Evolutionary conservation across 2,888 invertebrate genomes (phyloP).

Genomic region (Hirtodrosophila alboralis): DNA sequence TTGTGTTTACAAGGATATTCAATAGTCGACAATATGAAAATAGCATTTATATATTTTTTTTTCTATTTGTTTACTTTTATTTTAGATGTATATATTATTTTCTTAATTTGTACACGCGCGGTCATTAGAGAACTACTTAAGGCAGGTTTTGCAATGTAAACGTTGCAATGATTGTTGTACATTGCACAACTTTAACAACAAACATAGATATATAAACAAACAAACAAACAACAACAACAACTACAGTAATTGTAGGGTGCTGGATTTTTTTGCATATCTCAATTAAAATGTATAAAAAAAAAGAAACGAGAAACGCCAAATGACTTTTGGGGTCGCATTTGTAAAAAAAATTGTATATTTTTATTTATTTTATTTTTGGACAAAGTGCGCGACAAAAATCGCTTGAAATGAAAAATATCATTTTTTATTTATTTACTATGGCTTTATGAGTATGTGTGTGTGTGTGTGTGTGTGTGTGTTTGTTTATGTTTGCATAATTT

Average conservation of each 20-base stretch:
- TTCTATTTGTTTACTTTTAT: constrained; percentile 15
- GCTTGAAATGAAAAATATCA: constrained; percentile 4
- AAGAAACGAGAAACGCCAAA: constrained; percentile 3
- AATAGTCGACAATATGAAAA: no score
- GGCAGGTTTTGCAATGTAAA: constrained; percentile 26
- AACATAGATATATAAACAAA: neutral
- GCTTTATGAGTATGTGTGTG: neutral
- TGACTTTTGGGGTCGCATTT: constrained; percentile 6
- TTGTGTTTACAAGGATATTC: no score
- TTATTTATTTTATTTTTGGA: constrained; percentile 8
- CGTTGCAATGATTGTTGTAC: constrained; percentile 17
- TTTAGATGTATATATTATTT: no score
- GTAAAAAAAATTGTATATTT: neutral
- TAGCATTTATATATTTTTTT: no score
- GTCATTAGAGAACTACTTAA: constrained; percentile 34
- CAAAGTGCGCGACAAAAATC: constrained; percentile 5
- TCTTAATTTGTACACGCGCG: no score
- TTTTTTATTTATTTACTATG: constrained; percentile 6
- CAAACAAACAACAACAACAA: constrained; percentile 5
- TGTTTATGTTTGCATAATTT: constrained; percentile 32
- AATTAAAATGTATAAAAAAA: constrained; percentile 55
- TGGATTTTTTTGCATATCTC: constrained; percentile 31
- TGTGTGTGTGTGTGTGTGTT: constrained; percentile 4
- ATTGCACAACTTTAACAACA: constrained; percentile 26
- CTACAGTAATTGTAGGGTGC: constrained; percentile 22